Evolutionary conservation across 2,113 vertebrate species (phyloP), one percentile per base, ranked within the genome.

Genomic region (Clupea harengus): DNA sequence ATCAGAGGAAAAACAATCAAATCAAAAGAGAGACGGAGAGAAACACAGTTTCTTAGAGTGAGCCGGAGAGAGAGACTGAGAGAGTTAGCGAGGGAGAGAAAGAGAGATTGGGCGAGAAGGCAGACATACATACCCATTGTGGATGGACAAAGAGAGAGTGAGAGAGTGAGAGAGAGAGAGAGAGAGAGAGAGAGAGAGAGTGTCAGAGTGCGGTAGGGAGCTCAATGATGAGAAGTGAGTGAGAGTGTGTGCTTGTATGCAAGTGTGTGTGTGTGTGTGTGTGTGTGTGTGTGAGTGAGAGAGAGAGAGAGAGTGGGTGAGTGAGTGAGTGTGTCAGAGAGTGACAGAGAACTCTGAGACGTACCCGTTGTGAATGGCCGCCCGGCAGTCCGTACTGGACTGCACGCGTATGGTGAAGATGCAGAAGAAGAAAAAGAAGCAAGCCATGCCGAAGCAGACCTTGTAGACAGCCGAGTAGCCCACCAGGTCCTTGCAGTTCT

Each of bases 391-490:
- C 22, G 92, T 96, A 94, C 98, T 99, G 91, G 88, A 97, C 78
- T 94, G 94, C 86, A 99, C 93, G 78, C 95, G 93, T 81, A 99
- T 86, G 85, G 97, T 99, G 92, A 99, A 91, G 72, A 99, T 20
- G 60, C 72, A 95, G 89, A 99, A 97, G 13, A 98, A 52, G 4
- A 98, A 95, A 93, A 99, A 99, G 95, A 99, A 99, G 91, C 96
- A 97, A 85, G 97, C 96, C 97, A 98, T 99, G 89, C 99, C 99
- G 32, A 99, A 99, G 90, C 98, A 99, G 90, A 99, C 96, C 90
- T 97, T 96, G 89, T 99, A 99, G 44, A 99, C 99, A 0, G 98
- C 98, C 0, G 97, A 95, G 84, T 98, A 99, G 7, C 99, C 98
- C 52, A 99, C 96, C 85, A 99, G 93, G 85, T 93, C 94, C 91